Base-by-base conservation (phyloP, 2,888 invertebrate genomes). In the Andrena chrysosceles region DNA sequence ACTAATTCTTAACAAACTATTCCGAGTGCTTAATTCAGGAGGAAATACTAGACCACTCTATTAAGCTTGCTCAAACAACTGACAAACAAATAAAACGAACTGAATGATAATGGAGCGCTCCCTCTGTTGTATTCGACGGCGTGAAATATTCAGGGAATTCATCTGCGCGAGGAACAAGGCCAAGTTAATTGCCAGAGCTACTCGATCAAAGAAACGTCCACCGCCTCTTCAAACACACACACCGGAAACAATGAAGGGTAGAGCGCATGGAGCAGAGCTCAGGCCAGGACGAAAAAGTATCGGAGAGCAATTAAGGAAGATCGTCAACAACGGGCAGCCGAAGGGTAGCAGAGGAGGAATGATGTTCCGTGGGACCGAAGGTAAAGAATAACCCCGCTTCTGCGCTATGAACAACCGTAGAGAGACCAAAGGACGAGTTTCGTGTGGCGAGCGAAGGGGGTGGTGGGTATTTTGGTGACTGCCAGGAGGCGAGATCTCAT, bases 401-500 rank as follows among this genome's bases (percentile, higher is more conserved):
- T 6, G 26, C 2, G 8, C 10, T 8, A 20, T 20, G 62, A 31
- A 67, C 23, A 26, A 26, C 23, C 16, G 42, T 13, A 23, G 54
- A 20, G 54, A 20, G 29, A 16, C 13, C 10, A 29, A 16, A 56
- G 26, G 23, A 56, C 35, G 49, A 20, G 26, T 68, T 63, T 77
- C 63, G 54, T 52, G 69, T 56, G 79, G 29, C 26, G 23, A 2
- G 62, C 29, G 42, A 52, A 56, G 42, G 10, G 35, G 35, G 69
- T 56, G 31, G 16, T 5, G 35, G 63, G 69, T 63, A 64, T 77
- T 75, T 52, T 79, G 60, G 76, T 66, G 79, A 75, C 71, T 64
- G 71, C 48, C 70, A 62, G 66, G 68, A 78, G 81, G 81, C 59
- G 73, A 71, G 81, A 84, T 85, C 84, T 87, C 84, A 84, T 85